Percentiles rank a stretch among this genome's conserved stretches.
These are phyloP conservation scores for Iphiclides podalirius DNA, from an alignment of 2,888 invertebrate species.

Conservation along the genomic window DNA sequence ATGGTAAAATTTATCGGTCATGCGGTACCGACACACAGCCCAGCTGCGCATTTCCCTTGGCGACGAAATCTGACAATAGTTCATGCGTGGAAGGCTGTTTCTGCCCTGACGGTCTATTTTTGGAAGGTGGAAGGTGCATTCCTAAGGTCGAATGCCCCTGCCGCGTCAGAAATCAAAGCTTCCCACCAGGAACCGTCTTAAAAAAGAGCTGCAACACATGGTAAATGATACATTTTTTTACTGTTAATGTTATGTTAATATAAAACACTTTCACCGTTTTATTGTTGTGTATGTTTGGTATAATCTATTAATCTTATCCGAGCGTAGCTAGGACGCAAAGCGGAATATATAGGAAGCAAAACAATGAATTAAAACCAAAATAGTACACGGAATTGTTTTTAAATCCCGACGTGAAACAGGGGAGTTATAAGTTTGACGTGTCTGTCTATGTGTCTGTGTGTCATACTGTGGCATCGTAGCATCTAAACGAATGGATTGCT, in stretches of 20 bases:
- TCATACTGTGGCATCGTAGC: too few relatives aligned
- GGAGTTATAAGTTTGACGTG: too few relatives aligned
- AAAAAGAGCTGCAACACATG: slow-evolving; percentile 93
- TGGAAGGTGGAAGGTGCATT: slow-evolving; percentile 88
- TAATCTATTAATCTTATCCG: too few relatives aligned
- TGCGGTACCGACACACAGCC: slow-evolving; percentile 88
- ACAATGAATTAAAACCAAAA: too few relatives aligned
- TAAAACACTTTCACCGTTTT: too few relatives aligned
- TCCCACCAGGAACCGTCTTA: slow-evolving; percentile 84
- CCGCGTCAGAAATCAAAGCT: slow-evolving; percentile 84
- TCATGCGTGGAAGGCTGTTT: slow-evolving; percentile 93
- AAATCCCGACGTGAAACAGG: too few relatives aligned
- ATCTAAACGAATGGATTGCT: too few relatives aligned
- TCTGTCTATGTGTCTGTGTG: too few relatives aligned
- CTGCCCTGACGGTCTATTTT: slow-evolving; percentile 88
- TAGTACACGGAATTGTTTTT: too few relatives aligned
- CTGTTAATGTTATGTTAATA: neutral
- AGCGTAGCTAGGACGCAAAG: too few relatives aligned
- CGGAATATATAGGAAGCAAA: too few relatives aligned
- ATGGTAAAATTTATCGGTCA: slow-evolving; percentile 87
- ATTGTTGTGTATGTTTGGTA: too few relatives aligned
- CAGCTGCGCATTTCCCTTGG: slow-evolving; percentile 83
- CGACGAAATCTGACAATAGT: slow-evolving; percentile 45
- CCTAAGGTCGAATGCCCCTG: slow-evolving; percentile 89
- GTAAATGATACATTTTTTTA: slow-evolving; percentile 51